phyloP scores from a whole-genome alignment of 2,888 invertebrate species.

The Sceliomorpha sp. region DNA sequence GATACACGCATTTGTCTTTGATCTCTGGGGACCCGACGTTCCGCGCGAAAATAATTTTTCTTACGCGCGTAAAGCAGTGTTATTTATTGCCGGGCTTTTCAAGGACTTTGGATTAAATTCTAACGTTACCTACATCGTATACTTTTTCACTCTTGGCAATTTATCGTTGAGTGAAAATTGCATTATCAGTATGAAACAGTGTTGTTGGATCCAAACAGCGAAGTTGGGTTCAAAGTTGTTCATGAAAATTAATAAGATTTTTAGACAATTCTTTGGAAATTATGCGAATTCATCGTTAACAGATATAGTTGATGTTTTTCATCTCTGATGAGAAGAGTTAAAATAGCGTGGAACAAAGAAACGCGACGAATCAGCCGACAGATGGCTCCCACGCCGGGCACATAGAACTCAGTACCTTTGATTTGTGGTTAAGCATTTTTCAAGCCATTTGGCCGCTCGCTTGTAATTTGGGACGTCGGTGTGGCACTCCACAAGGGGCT shows the following conservation, averaged over 20 bases:
- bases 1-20: constrained; percentile 12
- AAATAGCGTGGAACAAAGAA: constrained; percentile 1
- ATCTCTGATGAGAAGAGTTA: background rate
- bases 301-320: too few species aligned
- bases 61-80: constrained; percentile 5
- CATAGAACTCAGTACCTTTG: constrained; percentile 65
- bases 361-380: constrained; percentile 55
- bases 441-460: constrained; percentile 74
- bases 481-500: constrained; percentile 25
- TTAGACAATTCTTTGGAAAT: too few species aligned
- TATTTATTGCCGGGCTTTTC: constrained; percentile 20
- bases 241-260: too few species aligned
- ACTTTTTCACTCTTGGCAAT: too few species aligned
- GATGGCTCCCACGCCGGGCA: constrained; percentile 64
- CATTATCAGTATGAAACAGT: too few species aligned
- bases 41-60: constrained; percentile 28
- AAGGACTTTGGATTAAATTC: constrained; percentile 27
- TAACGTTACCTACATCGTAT: too few species aligned
- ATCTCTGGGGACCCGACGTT: constrained; percentile 37
- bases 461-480: constrained; percentile 63
- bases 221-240: too few species aligned
- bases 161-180: too few species aligned
- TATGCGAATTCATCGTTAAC: too few species aligned
- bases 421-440: constrained; percentile 78
- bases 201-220: too few species aligned